Evolutionary conservation across 2,113 vertebrate species (phyloP).

Genomic region (Nesoenas mayeri): DNA sequence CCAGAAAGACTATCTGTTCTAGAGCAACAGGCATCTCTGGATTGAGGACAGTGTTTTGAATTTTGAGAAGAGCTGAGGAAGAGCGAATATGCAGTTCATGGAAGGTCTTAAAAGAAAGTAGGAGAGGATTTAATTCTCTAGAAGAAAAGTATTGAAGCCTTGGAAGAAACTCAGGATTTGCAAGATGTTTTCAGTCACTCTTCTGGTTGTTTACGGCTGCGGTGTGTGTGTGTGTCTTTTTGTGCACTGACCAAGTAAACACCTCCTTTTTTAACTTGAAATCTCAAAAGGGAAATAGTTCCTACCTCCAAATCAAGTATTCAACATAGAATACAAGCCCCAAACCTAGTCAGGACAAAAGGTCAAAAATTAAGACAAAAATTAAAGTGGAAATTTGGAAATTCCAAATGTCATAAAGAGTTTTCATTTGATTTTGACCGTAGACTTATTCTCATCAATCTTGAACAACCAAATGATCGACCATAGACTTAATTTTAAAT

Average conservation of each 20-base stretch:
- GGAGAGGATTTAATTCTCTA: background rate
- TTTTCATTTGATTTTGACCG: background rate
- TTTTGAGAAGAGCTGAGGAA: background rate
- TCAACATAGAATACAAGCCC: background rate
- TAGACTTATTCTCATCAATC: background rate
- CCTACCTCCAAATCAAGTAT: background rate
- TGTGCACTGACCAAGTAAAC: background rate
- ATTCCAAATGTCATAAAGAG: background rate
- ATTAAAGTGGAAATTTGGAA: background rate
- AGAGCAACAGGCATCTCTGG: fast-evolving
- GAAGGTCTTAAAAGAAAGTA: background rate
- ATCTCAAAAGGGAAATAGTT: background rate
- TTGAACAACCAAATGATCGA: background rate
- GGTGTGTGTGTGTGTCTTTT: background rate
- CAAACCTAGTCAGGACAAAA: background rate
- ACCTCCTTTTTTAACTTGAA: background rate
- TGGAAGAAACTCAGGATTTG: background rate
- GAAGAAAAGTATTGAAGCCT: background rate
- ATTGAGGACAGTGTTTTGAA: background rate
- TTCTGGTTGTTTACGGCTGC: background rate
- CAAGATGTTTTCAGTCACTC: background rate
- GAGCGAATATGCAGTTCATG: background rate
- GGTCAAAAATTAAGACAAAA: background rate
- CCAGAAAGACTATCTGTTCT: background rate
- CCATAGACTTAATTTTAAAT: background rate